These are phyloP conservation scores for Mormyrus lacerda DNA, from an alignment of 2,113 vertebrate genomes.

Conservation along the genomic window DNA sequence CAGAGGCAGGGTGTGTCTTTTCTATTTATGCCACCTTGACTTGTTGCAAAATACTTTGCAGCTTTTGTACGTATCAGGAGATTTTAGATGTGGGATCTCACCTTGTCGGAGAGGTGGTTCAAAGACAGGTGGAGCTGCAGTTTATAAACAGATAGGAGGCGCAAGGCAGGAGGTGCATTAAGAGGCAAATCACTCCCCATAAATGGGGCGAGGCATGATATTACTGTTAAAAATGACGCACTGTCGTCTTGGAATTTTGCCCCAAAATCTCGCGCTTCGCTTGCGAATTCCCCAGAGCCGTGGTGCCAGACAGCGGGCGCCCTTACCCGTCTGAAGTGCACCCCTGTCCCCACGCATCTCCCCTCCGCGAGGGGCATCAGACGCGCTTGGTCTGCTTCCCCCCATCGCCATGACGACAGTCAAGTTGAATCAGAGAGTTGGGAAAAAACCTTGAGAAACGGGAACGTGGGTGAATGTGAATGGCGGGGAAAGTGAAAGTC, in stretches of 20 bases:
- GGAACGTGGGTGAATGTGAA: neutral
- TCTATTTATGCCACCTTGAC: neutral
- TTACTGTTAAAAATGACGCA: neutral
- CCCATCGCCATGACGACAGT: constrained; percentile 56
- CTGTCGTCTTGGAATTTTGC: neutral
- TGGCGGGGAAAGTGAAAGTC: neutral
- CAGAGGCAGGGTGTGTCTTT: neutral
- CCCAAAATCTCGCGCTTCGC: neutral
- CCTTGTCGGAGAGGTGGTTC: neutral
- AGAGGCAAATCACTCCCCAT: neutral
- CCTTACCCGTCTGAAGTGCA: neutral
- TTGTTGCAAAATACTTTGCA: neutral
- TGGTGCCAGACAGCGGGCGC: neutral
- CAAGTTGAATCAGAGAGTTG: constrained; percentile 32
- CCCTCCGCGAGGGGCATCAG: constrained; percentile 32
- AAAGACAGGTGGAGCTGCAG: neutral
- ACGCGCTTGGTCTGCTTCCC: constrained; percentile 34
- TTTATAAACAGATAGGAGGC: neutral
- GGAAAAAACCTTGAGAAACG: neutral
- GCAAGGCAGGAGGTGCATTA: neutral
- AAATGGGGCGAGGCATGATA: neutral
- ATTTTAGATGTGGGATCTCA: neutral
- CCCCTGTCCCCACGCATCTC: constrained; percentile 3
- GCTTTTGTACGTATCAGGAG: neutral
- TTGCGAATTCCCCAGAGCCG: neutral